Percentiles rank a stretch among this genome's conserved stretches.
Evolutionary conservation across 2,113 vertebrate genomes (phyloP).

Genomic region (Condylura cristata): DNA sequence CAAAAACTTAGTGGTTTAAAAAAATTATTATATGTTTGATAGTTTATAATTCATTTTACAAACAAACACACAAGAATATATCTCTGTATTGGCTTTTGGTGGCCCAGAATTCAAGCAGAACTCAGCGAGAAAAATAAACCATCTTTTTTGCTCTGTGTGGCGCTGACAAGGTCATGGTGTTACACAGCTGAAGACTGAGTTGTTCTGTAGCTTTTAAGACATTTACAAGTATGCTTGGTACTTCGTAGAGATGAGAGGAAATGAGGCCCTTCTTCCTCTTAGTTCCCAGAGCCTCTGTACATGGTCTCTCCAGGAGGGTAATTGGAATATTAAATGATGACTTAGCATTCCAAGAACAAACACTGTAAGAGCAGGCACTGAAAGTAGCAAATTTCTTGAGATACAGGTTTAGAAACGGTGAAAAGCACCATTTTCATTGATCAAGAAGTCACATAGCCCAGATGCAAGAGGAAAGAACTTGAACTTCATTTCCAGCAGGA

Average conservation of each 20-base stretch:
- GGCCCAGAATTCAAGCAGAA: background rate
- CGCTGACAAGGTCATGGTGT: background rate
- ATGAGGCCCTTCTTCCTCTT: too few relatives aligned
- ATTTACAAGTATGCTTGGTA: accelerated
- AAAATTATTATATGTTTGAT: background rate
- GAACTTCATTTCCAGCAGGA: background rate
- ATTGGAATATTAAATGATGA: background rate
- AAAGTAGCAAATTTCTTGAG: background rate
- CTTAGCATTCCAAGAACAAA: background rate
- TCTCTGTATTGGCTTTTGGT: background rate
- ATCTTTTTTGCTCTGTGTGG: accelerated
- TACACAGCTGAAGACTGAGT: background rate
- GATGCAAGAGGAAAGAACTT: background rate
- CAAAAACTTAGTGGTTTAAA: background rate
- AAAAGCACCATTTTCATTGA: background rate
- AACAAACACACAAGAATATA: too few relatives aligned
- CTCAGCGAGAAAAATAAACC: too few relatives aligned
- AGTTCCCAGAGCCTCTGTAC: background rate
- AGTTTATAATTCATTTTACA: too few relatives aligned
- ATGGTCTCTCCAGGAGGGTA: background rate
- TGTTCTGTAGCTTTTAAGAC: background rate
- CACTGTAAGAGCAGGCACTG: background rate
- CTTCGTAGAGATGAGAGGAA: background rate
- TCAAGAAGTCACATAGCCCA: background rate
- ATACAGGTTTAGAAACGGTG: background rate